Percentiles rank a stretch among this genome's conserved stretches.
Conservation (phyloP, 23 tunicate species). For the Styela plicata region DNA sequence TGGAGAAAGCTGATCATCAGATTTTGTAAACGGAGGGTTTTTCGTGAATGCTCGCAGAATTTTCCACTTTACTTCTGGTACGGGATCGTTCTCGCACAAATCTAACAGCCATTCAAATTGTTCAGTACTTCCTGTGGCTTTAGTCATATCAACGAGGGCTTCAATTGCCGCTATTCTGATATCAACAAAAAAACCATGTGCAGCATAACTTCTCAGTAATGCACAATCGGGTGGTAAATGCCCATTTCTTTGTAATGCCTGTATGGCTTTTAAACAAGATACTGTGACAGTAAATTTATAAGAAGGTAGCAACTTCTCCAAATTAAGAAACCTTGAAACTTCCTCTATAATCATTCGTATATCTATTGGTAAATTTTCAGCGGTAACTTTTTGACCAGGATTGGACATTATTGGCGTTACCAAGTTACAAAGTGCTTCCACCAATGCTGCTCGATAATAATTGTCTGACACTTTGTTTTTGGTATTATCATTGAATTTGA, state of each 20-base stretch:
- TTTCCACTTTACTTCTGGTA: constrained; percentile 52
- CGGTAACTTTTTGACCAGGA: constrained; percentile 60
- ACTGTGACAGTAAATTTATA: constrained; percentile 67
- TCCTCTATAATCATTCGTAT: constrained; percentile 69
- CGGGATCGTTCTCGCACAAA: constrained; percentile 46
- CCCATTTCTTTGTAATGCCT: constrained; percentile 73
- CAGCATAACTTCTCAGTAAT: constrained; percentile 77
- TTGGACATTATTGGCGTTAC: constrained; percentile 62
- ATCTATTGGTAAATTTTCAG: constrained; percentile 51
- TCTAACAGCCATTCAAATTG: constrained; percentile 68
- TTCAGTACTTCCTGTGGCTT: constrained; percentile 38
- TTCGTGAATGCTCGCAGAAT: constrained; percentile 49
- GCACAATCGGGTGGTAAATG: constrained; percentile 62
- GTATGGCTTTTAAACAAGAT: constrained; percentile 65
- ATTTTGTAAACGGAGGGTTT: constrained; percentile 69
- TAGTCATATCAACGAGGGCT: constrained; percentile 78
- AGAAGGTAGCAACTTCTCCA: constrained; percentile 84
- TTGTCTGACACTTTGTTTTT: constrained; percentile 86
- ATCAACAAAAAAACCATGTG: constrained; percentile 64
- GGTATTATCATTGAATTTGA: constrained; percentile 91
- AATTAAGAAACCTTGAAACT: constrained; percentile 78
- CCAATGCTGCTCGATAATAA: constrained; percentile 76
- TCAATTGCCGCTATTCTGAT: constrained; percentile 79
- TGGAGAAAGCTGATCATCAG: constrained; percentile 33
- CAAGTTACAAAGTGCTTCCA: constrained; percentile 59